Percentiles rank a stretch among this genome's conserved stretches.
Conservation (phyloP, 2,113 vertebrate species). For the Excalfactoria chinensis region DNA sequence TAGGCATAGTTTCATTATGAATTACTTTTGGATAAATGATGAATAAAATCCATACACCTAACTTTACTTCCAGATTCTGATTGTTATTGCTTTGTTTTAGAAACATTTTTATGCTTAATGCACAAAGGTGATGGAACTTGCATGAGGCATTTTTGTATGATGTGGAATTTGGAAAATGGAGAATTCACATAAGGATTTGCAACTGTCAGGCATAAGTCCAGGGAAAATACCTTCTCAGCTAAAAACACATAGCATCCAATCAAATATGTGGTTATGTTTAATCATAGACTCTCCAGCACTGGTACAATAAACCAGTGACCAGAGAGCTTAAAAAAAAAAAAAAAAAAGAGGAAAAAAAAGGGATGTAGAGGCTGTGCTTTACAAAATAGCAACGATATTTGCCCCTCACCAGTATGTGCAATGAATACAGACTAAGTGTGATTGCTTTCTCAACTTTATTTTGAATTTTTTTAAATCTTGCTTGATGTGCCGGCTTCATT, state of each 20-base stretch:
- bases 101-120: background rate
- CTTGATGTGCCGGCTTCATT: background rate
- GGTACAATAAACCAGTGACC: background rate
- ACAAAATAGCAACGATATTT: background rate
- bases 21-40: background rate
- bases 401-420: background rate
- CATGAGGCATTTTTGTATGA: background rate
- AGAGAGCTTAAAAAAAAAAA: background rate
- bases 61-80: background rate
- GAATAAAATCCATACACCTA: background rate
- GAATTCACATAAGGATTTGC: background rate
- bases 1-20: background rate
- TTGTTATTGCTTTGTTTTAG: background rate
- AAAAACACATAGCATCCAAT: background rate
- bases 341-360: background rate
- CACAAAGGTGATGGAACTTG: background rate
- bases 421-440: background rate
- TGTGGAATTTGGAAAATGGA: background rate
- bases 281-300: background rate
- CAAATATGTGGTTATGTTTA: background rate
- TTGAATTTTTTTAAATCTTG: background rate
- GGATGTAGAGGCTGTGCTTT: background rate
- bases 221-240: background rate
- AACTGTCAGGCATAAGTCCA: background rate
- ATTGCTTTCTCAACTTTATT: background rate